Conservation (phyloP, 2,888 invertebrate species). For the Euplagia quadripunctaria region DNA sequence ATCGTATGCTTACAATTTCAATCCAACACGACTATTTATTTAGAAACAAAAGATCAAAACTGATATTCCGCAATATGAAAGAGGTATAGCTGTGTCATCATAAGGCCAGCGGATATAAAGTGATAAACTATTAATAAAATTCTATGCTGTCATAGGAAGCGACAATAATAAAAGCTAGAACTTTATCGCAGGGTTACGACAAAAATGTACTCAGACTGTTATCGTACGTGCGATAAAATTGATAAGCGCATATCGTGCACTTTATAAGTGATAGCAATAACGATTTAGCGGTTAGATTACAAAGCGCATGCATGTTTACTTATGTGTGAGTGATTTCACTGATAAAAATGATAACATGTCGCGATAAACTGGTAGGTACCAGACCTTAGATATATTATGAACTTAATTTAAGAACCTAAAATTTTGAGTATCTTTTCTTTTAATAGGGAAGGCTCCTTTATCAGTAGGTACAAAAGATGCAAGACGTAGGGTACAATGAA, state of each 20-base stretch:
- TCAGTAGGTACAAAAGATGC: too few species aligned
- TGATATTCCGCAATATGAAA: slow-evolving; percentile 11
- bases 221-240: slow-evolving; percentile 45
- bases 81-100: slow-evolving; percentile 43
- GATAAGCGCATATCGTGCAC: slow-evolving; percentile 46
- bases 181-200: slow-evolving; percentile 47
- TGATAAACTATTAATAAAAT: slow-evolving; percentile 44
- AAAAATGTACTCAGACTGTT: slow-evolving; percentile 41
- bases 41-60: not conserved
- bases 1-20: not conserved
- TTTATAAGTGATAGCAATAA: slow-evolving; percentile 50
- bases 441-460: too few species aligned
- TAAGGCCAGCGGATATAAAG: slow-evolving; percentile 46
- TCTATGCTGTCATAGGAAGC: slow-evolving; percentile 44
- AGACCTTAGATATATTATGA: slow-evolving; percentile 27
- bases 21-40: not conserved
- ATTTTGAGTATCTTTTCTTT: not conserved
- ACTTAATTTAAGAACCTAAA: too few species aligned
- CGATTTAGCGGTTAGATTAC: slow-evolving; percentile 54
- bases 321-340: slow-evolving; percentile 48
- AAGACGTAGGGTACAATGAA: too few species aligned
- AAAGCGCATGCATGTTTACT: slow-evolving; percentile 53
- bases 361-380: slow-evolving; percentile 36
- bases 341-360: slow-evolving; percentile 48
- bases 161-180: slow-evolving; percentile 31